Percentiles rank a stretch among this genome's conserved stretches.
Evolutionary conservation across 2,888 invertebrate genomes (phyloP).

Genomic region (Drosophila dives): DNA sequence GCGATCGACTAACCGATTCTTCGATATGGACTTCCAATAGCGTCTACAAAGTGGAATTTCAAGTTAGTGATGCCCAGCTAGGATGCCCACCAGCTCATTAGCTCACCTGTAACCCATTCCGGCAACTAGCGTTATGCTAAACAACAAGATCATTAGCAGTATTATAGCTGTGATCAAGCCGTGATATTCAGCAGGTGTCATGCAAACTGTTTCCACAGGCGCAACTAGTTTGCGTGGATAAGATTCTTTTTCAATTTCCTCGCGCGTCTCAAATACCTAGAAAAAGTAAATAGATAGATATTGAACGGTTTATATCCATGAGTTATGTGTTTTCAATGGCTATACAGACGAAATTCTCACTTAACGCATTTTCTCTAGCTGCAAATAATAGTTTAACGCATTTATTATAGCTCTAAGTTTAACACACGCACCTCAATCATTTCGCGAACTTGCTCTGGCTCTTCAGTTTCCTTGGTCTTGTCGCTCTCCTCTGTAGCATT

Average conservation of each 20-base stretch:
- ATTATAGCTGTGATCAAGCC: constrained; percentile 92
- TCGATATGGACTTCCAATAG: constrained; percentile 92
- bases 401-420: neutral
- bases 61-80: neutral
- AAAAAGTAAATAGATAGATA: neutral
- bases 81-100: neutral
- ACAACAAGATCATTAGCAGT: constrained; percentile 89
- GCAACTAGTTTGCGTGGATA: constrained; percentile 88
- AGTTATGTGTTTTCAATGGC: neutral
- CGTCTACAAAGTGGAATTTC: constrained; percentile 85
- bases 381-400: neutral
- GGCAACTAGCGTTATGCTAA: constrained; percentile 90
- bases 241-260: constrained; percentile 88
- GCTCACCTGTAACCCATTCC: constrained; percentile 91
- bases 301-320: neutral
- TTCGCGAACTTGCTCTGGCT: constrained; percentile 92
- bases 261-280: constrained; percentile 93
- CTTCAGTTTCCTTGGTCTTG: constrained; percentile 77
- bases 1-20: constrained; percentile 87
- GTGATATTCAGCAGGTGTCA: constrained; percentile 93
- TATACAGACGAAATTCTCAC: neutral
- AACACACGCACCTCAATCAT: constrained; percentile 91
- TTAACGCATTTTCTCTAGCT: neutral
- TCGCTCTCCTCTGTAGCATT: constrained; percentile 68
- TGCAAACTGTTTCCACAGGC: constrained; percentile 90